Percentiles rank a stretch among this genome's conserved stretches.
Evolutionary conservation across 2,888 invertebrate species (phyloP).

Genomic region (Tryphoninae sp.): DNA sequence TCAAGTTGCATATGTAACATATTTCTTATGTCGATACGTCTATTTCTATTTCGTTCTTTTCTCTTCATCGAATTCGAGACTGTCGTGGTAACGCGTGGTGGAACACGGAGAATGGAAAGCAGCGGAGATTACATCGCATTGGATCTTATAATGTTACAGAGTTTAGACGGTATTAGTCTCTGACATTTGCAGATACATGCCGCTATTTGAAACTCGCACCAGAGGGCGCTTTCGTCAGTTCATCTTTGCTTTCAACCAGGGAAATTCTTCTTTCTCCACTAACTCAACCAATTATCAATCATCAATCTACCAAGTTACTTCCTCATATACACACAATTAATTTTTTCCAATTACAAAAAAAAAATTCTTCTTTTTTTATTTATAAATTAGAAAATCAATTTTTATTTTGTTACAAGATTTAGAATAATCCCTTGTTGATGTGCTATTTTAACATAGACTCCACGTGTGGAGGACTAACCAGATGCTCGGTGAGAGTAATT

Average conservation of each 20-base stretch:
- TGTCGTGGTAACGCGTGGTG: constrained; percentile 12
- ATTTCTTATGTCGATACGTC: neutral
- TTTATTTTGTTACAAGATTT: too few relatives aligned
- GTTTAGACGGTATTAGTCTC: constrained; percentile 17
- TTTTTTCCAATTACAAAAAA: too few relatives aligned
- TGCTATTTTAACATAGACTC: neutral
- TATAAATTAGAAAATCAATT: too few relatives aligned
- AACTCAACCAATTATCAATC: constrained; percentile 21
- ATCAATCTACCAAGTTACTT: too few relatives aligned
- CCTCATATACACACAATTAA: too few relatives aligned
- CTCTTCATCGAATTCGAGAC: constrained; percentile 13
- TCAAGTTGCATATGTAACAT: neutral
- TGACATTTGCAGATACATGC: constrained; percentile 53
- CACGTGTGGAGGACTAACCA: constrained; percentile 20
- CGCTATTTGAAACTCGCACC: neutral
- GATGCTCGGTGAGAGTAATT: constrained; percentile 47
- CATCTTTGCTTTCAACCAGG: constrained; percentile 17
- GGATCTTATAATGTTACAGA: constrained; percentile 7
- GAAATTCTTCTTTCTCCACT: constrained; percentile 15
- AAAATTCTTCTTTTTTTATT: too few relatives aligned
- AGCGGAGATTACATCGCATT: constrained; percentile 36
- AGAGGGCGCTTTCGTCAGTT: constrained; percentile 14
- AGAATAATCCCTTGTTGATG: too few relatives aligned
- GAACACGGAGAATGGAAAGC: constrained; percentile 43
- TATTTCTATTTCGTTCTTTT: neutral